Conservation (phyloP, 1,140 invertebrate species). For the Drosophila repletoides region DNA sequence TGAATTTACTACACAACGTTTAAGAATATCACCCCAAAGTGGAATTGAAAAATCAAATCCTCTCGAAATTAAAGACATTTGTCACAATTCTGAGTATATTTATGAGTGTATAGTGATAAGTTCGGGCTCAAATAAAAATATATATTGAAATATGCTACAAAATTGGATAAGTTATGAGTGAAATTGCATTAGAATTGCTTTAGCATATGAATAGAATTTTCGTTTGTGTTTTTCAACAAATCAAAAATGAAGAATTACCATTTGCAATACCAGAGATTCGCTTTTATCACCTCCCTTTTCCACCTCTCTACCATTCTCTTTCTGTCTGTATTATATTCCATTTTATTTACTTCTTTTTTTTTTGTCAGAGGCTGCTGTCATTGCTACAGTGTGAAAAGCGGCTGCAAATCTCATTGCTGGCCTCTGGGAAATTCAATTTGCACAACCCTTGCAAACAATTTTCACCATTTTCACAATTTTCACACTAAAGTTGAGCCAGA, state of each 20-base stretch:
- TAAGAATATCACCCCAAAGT: too few relatives aligned
- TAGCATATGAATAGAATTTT: conserved; percentile 19
- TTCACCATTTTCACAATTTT: conserved; percentile 47
- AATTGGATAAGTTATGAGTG: conserved; percentile 8
- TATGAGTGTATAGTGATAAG: too few relatives aligned
- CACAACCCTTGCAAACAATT: conserved; percentile 33
- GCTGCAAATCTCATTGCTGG: conserved; percentile 7
- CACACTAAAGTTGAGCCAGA: conserved; percentile 53
- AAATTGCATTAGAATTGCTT: conserved; percentile 24
- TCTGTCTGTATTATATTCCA: too few relatives aligned
- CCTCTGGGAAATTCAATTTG: conserved; percentile 38
- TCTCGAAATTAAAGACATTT: too few relatives aligned
- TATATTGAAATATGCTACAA: conserved; percentile 10
- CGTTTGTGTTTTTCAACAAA: too few relatives aligned
- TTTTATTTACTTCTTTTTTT: too few relatives aligned
- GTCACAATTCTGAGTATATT: too few relatives aligned
- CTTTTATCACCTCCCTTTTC: too few relatives aligned
- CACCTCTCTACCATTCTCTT: background rate
- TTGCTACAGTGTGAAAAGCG: background rate
- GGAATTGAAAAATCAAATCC: too few relatives aligned
- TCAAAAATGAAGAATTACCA: background rate
- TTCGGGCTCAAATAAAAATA: background rate
- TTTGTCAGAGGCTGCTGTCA: background rate
- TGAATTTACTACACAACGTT: too few relatives aligned
- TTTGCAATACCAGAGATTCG: conserved; percentile 12